Percentiles rank a stretch among this genome's conserved stretches.
These are phyloP conservation scores for Phrynosoma platyrhinos DNA, from an alignment of 2,113 vertebrate species.

Conservation along the genomic window DNA sequence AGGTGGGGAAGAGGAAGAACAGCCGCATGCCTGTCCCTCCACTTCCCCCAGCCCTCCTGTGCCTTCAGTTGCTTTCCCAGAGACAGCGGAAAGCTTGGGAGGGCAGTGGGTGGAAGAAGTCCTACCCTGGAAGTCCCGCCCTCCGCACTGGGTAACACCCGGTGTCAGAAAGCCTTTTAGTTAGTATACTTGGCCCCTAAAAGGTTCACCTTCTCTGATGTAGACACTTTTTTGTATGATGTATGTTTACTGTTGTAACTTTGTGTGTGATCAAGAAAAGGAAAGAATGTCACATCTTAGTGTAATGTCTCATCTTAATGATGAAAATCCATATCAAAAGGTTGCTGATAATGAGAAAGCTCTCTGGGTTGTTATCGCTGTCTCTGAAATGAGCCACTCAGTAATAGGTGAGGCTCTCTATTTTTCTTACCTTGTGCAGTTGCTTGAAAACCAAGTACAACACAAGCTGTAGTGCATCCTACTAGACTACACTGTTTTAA, in stretches of 20 bases:
- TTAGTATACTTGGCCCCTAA: no score
- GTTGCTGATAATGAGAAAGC: not conserved
- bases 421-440: not conserved
- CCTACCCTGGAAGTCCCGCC: no score
- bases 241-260: not conserved
- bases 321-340: not conserved
- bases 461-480: not conserved
- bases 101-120: no score
- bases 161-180: no score
- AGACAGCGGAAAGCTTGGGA: no score
- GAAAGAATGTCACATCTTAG: not conserved
- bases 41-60: no score
- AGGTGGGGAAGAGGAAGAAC: no score
- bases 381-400: not conserved
- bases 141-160: no score
- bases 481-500: constrained; percentile 25
- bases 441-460: not conserved
- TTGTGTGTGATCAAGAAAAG: not conserved
- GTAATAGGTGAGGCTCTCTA: not conserved
- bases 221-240: no score
- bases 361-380: not conserved
- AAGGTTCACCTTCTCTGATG: no score
- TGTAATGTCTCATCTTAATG: not conserved
- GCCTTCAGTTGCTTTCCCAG: no score
- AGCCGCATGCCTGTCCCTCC: no score